Evolutionary conservation across 2,888 invertebrate genomes (phyloP).

Genomic region (Agrotis ipsilon): DNA sequence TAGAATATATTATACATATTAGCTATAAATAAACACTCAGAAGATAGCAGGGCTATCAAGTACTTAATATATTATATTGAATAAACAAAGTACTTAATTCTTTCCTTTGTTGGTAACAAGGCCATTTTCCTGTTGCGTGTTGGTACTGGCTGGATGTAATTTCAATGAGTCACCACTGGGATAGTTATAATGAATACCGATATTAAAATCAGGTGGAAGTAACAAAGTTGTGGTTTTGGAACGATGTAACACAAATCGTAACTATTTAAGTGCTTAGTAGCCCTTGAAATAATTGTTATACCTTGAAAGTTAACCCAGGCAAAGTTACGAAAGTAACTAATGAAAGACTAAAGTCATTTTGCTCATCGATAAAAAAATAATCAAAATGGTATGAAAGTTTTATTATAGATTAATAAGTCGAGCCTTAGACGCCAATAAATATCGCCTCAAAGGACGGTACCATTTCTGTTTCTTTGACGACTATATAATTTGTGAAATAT

Average conservation of each 20-base stretch:
- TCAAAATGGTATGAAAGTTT: no score
- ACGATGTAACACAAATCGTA: not conserved
- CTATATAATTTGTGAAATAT: no score
- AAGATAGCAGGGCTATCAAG: conserved; percentile 53
- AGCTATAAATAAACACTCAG: conserved; percentile 47
- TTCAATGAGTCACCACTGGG: not conserved
- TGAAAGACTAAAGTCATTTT: no score
- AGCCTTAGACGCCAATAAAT: not conserved
- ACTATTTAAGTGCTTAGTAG: not conserved
- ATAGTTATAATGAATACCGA: not conserved
- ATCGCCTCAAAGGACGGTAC: not conserved
- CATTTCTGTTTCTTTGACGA: not conserved
- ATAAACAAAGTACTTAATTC: conserved; percentile 59
- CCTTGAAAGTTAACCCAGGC: not conserved
- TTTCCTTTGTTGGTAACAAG: conserved; percentile 41
- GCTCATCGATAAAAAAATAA: no score
- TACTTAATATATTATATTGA: conserved; percentile 33
- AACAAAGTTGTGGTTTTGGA: conserved; percentile 1
- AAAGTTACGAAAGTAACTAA: not conserved
- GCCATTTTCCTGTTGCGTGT: conserved; percentile 46
- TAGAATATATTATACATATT: conserved; percentile 21
- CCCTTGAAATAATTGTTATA: not conserved
- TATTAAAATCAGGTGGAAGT: not conserved
- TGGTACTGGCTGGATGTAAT: conserved; percentile 1
- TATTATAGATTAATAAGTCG: no score